Evolutionary conservation across 1,140 invertebrate species (phyloP), one percentile per base, ranked within the genome.

Genomic region (Holcopasites calliopsidis): DNA sequence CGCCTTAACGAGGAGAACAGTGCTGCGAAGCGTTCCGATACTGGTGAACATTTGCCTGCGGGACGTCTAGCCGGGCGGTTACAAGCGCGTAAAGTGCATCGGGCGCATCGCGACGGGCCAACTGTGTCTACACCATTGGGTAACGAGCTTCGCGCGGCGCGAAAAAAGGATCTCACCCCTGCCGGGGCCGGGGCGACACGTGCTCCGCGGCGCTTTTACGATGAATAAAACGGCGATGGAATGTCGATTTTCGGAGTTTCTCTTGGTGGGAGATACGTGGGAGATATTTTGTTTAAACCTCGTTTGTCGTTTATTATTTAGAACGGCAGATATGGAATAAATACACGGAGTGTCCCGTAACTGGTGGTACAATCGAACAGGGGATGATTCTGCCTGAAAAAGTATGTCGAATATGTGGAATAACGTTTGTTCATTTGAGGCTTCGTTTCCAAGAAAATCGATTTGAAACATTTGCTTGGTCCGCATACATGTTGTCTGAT

Each of bases 1-100:
- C 16, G 44, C 28, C 26, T 62, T 62, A 62, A 62, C 60, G 60
- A 62, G 60, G n/a, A 18, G 44, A 2, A n/a, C 60, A 18, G 6
- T n/a, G 28, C 23, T 65, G 72, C 70, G 55, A 49, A 60, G n/a
- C n/a, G n/a, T n/a, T 35, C 40, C 35, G 68, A 79, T 80, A 80
- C 68, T 64, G 77, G 78, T 81, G 85, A 85, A 87, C 84, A 79
- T 87, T 87, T 84, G 85, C 47, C 83, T 77, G n/a, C 78, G 84
- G 16, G 64, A 76, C 77, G 79, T 75, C 82, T 79, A 72, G 61
- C 76, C 70, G 69, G 4, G 35, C 35, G 35, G 35, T 85, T 84
- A 77, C 74, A 73, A 64, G 71, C 61, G 80, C 78, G 78, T 77
- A 84, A 86, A 82, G 80, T 84, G 74, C 76, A 78, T 62, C 74